phyloP scores from a whole-genome alignment of 2,797 vertebrate species.

The Coccyzus lansbergi region DNA sequence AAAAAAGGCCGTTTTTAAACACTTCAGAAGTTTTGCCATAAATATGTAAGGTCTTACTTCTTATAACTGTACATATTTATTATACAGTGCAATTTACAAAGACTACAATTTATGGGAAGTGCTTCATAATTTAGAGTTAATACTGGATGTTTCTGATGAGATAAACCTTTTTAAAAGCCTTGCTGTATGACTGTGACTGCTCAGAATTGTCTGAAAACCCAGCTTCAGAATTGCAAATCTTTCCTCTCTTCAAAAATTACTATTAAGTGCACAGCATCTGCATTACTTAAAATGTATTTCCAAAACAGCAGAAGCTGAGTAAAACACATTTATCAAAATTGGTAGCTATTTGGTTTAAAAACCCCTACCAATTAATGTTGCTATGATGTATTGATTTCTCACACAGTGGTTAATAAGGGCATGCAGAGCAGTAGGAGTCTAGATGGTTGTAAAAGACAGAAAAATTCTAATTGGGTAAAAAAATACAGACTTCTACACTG shows the following conservation, averaged over 20 bases:
- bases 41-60: background rate
- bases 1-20: background rate
- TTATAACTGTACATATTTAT: background rate
- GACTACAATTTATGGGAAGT: background rate
- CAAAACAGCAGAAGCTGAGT: background rate
- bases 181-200: background rate
- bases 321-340: slow-evolving; percentile 9
- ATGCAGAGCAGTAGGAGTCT: background rate
- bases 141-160: background rate
- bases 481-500: background rate
- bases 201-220: background rate
- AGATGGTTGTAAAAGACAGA: background rate
- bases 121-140: background rate
- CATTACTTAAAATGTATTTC: background rate
- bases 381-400: background rate
- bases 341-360: background rate
- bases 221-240: background rate
- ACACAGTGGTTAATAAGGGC: background rate
- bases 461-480: background rate
- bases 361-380: background rate
- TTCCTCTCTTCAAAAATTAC: background rate
- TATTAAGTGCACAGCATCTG: background rate
- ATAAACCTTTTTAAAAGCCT: background rate
- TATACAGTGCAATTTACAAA: background rate
- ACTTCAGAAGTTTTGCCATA: background rate